Evolutionary conservation across 2,797 vertebrate species (phyloP).

Genomic region (Pristis pectinata): DNA sequence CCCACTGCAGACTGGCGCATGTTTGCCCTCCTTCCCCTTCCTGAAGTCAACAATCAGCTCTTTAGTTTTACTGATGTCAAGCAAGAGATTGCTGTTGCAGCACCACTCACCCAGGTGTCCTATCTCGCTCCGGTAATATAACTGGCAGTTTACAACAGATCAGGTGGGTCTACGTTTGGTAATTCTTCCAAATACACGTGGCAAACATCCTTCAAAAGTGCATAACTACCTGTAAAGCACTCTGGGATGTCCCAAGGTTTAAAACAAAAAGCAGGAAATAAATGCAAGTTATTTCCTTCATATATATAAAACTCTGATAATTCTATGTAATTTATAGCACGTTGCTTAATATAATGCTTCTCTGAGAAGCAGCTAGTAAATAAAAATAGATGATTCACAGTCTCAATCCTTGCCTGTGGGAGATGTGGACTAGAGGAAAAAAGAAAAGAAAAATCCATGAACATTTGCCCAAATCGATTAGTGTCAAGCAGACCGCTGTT

Average conservation of each 20-base stretch:
- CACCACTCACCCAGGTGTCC: no score
- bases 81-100: no score
- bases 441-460: not conserved
- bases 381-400: not conserved
- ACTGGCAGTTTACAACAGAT: no score
- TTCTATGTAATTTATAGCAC: not conserved
- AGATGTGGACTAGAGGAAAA: not conserved
- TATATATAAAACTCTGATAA: not conserved
- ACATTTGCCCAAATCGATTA: not conserved
- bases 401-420: not conserved
- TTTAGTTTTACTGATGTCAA: no score
- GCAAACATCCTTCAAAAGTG: not conserved
- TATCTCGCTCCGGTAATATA: no score
- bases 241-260: not conserved
- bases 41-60: no score
- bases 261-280: not conserved
- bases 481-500: not conserved
- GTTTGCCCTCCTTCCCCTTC: no score
- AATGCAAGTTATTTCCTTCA: not conserved
- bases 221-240: not conserved
- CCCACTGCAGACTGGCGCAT: no score
- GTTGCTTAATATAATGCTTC: not conserved
- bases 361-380: not conserved
- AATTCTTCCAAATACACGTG: not conserved
- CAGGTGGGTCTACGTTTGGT: not conserved